phyloP scores from a whole-genome alignment of 2,888 invertebrate species.

The Drosophila parthenogenetica region DNA sequence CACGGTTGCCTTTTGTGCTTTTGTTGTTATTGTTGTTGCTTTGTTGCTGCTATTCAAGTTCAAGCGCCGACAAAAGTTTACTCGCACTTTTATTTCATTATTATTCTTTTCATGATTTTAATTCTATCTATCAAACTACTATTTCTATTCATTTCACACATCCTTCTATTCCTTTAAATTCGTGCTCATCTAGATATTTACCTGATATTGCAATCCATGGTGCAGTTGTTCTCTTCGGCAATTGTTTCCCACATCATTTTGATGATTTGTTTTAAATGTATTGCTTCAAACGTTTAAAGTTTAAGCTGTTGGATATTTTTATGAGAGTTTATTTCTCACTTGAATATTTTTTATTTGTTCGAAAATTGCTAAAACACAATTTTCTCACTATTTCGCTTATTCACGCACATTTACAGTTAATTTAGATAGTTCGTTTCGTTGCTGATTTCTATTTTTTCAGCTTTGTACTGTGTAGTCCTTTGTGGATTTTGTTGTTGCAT shows the following conservation, averaged over 20 bases:
- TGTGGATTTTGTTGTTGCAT: constrained; percentile 45
- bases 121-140: constrained; percentile 14
- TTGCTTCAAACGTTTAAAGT: constrained; percentile 20
- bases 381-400: constrained; percentile 53
- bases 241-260: constrained; percentile 85
- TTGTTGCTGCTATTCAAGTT: constrained; percentile 53
- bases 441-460: constrained; percentile 25
- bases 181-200: constrained; percentile 68
- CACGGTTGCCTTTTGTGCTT: constrained; percentile 45
- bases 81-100: constrained; percentile 62
- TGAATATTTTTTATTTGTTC: constrained; percentile 37
- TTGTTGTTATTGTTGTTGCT: constrained; percentile 27
- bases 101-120: constrained; percentile 13
- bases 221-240: constrained; percentile 82
- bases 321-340: constrained; percentile 25
- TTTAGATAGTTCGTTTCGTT: constrained; percentile 35
- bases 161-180: constrained; percentile 22
- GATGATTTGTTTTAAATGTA: constrained; percentile 28
- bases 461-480: constrained; percentile 63
- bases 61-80: constrained; percentile 43
- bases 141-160: constrained; percentile 40
- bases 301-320: constrained; percentile 32
- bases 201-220: constrained; percentile 85
- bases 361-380: constrained; percentile 82
- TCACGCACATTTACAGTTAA: constrained; percentile 62